Evolutionary conservation across 37 sponge, comb jelly and placozoan genomes (phyloP), one percentile per base, ranked within the genome.

Genomic region (Haliclona indistincta): DNA sequence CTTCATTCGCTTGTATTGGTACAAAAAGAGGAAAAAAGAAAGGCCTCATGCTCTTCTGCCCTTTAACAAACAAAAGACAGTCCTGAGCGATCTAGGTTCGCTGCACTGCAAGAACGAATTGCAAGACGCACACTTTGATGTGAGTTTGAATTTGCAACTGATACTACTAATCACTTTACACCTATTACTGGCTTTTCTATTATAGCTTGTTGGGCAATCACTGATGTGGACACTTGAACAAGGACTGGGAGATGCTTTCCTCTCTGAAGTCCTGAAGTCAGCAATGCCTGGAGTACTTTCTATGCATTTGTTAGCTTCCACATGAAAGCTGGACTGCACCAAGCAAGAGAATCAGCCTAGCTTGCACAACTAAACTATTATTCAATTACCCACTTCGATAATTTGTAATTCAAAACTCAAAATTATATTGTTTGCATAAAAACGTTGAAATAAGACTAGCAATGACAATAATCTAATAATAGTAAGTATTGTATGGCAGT

Each of bases 261-360:
- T 88, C 1, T 39, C 74, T 49, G n/a, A n/a, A n/a, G n/a, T n/a
- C n/a, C n/a, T 10, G 81, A 82, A 28, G 76, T 89, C 30, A 79
- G 54, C 53, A 53, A 72, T 28, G 86, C 90, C 34, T 89, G 80
- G 80, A 65, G 74, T 1, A 43, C 15, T 2, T 60, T 85, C 47
- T 89, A 89, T 72, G 37, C 38, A 7, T 26, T 76, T 7, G 70
- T 89, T 17, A 30, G 81, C 0, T 34, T 38, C 34, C 41, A 61
- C 17, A 89, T 89, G 90, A 79, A 79, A 60, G 68, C 78, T 25
- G 90, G 89, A 72, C 64, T 88, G 7, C 26, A 68, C 13, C 67
- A 77, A 56, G 73, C 68, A 29, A 30, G 5, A 17, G 51, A 47
- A 47, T 47, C 15, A n/a, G n/a, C n/a, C n/a, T n/a, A n/a, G n/a